Conservation (phyloP, 2,797 vertebrate genomes). For the Austrolebias charrua region DNA sequence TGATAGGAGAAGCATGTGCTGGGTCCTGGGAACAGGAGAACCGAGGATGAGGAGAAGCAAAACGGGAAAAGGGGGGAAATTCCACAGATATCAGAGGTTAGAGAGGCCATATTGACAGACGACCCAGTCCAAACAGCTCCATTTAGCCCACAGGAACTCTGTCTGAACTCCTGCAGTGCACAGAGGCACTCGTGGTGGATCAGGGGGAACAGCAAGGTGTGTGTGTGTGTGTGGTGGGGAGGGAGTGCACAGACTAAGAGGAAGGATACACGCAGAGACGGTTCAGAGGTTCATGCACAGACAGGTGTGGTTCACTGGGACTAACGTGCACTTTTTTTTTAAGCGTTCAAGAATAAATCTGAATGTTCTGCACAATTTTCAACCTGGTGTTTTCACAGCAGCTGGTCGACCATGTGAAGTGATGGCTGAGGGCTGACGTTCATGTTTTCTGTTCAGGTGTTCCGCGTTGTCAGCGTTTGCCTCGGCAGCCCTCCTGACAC, state of each 20-base stretch:
- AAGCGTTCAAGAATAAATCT: no score
- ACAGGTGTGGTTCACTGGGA: slow-evolving; percentile 6
- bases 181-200: slow-evolving; percentile 34
- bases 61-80: slow-evolving; percentile 64
- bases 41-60: slow-evolving; percentile 38
- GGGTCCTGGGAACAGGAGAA: slow-evolving; percentile 24
- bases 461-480: slow-evolving; percentile 93
- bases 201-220: slow-evolving; percentile 7
- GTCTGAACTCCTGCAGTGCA: slow-evolving; percentile 50
- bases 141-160: slow-evolving; percentile 57
- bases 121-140: slow-evolving; percentile 51
- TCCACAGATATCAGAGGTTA: slow-evolving; percentile 69
- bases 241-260: slow-evolving; percentile 18
- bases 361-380: background rate
- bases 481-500: slow-evolving; percentile 93
- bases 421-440: background rate
- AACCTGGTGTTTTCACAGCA: background rate
- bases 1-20: slow-evolving; percentile 37
- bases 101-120: slow-evolving; percentile 60
- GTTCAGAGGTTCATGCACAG: slow-evolving; percentile 6
- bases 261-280: background rate
- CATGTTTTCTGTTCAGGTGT: slow-evolving; percentile 80
- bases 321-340: no score
- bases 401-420: background rate
- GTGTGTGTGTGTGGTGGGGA: no score